Base-by-base conservation (phyloP, 2,797 vertebrate species). In the Rhincodon typus region DNA sequence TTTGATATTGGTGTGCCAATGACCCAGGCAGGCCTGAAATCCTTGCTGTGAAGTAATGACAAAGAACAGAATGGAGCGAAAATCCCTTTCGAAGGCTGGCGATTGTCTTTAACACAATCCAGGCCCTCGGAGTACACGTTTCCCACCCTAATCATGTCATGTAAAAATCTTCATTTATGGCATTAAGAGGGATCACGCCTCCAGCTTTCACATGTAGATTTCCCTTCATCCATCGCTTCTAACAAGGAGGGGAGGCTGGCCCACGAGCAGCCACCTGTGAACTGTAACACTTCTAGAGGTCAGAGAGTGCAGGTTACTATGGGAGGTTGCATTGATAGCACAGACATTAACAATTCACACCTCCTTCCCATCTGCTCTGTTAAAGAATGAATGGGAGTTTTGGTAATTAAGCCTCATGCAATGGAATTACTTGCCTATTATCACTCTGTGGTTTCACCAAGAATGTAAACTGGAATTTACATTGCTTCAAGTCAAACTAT, bases 31-130 rank as follows among this genome's bases (percentile, higher is more conserved):
- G 46, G 13, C 15, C 87, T 34, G 30, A 34, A 57, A 53, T 34
- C 25, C 10, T 90, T 34, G 25, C 87, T 90, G 25, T 62, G 87
- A 53, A 90, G 50, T 57, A 17, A 62, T 15, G 57, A 90, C 15
- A 90, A 53, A 90, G 50, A 62, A 12, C 25, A 57, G 50, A 90
- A 17, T 53, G 50, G 50, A 34, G 17, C 25, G 23, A 62, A 90
- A 90, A 90, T 93, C 90, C n/a, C 62, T 66, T 66, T 66, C 2
- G 21, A 93, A 69, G 62, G 46, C n/a, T 21, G 62, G 6, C 19
- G n/a, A 93, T 93, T 93, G 90, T 93, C 46, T 38, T 25, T n/a
- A 42, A 42, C 90, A 69, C 57, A 93, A 93, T 66, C 90, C 90
- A 69, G 57, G 62, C 57, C 8, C n/a, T 93, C 57, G 25, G 57